Conservation (phyloP, 2,797 vertebrate genomes). For the Typhlichthys eigenmanni region DNA sequence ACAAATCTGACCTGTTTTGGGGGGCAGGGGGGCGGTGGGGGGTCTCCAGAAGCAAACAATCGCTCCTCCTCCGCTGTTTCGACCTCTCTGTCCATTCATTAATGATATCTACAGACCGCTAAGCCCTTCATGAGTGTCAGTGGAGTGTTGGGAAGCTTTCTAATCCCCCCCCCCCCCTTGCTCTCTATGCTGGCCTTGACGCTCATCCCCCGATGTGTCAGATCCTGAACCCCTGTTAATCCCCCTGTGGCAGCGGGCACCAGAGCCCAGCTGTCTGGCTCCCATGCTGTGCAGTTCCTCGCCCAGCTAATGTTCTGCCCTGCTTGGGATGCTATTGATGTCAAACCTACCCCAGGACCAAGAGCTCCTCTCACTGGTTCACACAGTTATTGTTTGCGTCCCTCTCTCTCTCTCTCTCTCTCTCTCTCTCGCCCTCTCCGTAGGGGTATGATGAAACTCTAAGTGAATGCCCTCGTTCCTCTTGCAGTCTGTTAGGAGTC, state of each 20-base stretch:
- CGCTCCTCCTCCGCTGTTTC: slow-evolving; percentile 1
- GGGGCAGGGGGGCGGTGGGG: background rate
- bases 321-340: slow-evolving; percentile 70
- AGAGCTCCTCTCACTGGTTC: slow-evolving; percentile 50
- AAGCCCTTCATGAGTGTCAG: slow-evolving; percentile 70
- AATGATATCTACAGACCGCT: slow-evolving; percentile 67
- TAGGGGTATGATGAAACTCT: background rate
- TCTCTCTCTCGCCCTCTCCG: slow-evolving; percentile 6
- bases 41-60: slow-evolving; percentile 29
- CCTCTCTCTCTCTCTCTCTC: slow-evolving; percentile 18
- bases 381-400: slow-evolving; percentile 30
- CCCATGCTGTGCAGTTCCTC: slow-evolving; percentile 64
- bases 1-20: slow-evolving; percentile 7
- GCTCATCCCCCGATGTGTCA: slow-evolving; percentile 70
- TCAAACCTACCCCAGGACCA: slow-evolving; percentile 51
- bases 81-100: slow-evolving; percentile 55
- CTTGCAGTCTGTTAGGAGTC: slow-evolving; percentile 40
- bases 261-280: slow-evolving; percentile 67
- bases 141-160: slow-evolving; percentile 65
- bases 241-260: slow-evolving; percentile 58
- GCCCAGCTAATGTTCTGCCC: slow-evolving; percentile 66
- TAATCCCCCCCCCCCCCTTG: slow-evolving; percentile 64
- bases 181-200: slow-evolving; percentile 71
- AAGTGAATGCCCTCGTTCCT: background rate
- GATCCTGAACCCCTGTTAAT: slow-evolving; percentile 68